Conservation (phyloP, 2,113 vertebrate genomes). For the Misgurnus anguillicaudatus region DNA sequence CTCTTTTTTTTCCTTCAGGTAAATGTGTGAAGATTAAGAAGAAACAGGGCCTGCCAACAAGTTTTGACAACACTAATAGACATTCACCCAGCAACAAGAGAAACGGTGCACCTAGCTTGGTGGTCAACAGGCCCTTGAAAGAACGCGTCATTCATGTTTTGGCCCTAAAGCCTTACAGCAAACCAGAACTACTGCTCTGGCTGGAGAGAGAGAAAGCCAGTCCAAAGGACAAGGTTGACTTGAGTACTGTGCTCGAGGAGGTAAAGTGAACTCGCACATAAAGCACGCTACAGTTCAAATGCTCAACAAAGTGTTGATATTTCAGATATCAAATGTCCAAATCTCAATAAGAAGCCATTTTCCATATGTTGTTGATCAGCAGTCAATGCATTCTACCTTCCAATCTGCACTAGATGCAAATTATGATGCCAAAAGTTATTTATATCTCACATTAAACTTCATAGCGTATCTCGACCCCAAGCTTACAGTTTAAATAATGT, state of each 20-base stretch:
- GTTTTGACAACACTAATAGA: conserved; percentile 67
- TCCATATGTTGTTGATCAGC: conserved; percentile 7
- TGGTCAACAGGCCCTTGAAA: conserved; percentile 68
- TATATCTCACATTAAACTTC: conserved; percentile 1
- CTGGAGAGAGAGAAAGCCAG: conserved; percentile 68
- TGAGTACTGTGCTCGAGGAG: conserved; percentile 74
- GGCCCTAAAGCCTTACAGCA: conserved; percentile 74
- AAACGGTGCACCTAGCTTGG: conserved; percentile 60
- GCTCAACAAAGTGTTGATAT: not conserved
- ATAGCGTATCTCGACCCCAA: not conserved
- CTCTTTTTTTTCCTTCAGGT: conserved; percentile 53
- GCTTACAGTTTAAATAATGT: not conserved
- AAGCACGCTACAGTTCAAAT: not conserved
- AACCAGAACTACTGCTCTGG: conserved; percentile 75
- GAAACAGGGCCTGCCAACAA: conserved; percentile 61
- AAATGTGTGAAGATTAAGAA: conserved; percentile 73
- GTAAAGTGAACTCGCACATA: conserved; percentile 61
- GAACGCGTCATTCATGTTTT: conserved; percentile 75
- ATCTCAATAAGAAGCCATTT: not conserved
- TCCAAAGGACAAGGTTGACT: conserved; percentile 69
- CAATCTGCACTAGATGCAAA: not conserved
- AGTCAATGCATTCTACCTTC: not conserved
- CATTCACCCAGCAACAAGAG: conserved; percentile 76
- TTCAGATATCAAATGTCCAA: not conserved
- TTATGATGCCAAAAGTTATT: not conserved